These are phyloP conservation scores for Takifugu rubripes DNA, from an alignment of 2,797 vertebrate genomes.

Conservation along the genomic window DNA sequence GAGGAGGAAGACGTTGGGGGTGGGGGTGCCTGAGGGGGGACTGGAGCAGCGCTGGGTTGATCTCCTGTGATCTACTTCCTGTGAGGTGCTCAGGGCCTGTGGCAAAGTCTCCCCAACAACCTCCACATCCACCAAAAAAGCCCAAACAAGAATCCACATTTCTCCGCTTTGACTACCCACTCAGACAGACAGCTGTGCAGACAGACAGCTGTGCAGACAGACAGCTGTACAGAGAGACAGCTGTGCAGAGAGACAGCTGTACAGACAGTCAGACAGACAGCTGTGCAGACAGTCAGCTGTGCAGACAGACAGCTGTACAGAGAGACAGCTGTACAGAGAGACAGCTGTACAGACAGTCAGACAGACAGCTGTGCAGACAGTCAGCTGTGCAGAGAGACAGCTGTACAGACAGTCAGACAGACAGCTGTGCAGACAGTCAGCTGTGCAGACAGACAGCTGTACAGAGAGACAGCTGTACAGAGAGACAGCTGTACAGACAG, in stretches of 20 bases:
- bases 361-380: conserved; percentile 1
- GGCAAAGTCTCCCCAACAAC: conserved; percentile 67
- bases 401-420: not conserved
- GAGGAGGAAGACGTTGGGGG: conserved; percentile 28
- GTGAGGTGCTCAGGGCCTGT: conserved; percentile 76
- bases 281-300: no score
- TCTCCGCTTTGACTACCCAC: conserved; percentile 45
- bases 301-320: not conserved
- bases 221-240: conserved; percentile 6
- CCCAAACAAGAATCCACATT: conserved; percentile 20
- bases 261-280: not conserved
- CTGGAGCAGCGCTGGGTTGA: conserved; percentile 58
- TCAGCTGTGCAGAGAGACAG: not conserved
- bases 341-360: not conserved
- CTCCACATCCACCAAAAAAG: conserved; percentile 50
- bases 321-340: not conserved
- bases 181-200: conserved; percentile 64
- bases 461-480: not conserved
- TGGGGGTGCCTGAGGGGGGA: conserved; percentile 30
- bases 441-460: not conserved
- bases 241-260: not conserved
- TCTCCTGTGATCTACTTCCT: conserved; percentile 77
- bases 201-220: conserved; percentile 16
- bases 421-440: not conserved
- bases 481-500: no score